phyloP scores from a whole-genome alignment of 2,797 vertebrate genomes.

The Cichlasoma orientale region DNA sequence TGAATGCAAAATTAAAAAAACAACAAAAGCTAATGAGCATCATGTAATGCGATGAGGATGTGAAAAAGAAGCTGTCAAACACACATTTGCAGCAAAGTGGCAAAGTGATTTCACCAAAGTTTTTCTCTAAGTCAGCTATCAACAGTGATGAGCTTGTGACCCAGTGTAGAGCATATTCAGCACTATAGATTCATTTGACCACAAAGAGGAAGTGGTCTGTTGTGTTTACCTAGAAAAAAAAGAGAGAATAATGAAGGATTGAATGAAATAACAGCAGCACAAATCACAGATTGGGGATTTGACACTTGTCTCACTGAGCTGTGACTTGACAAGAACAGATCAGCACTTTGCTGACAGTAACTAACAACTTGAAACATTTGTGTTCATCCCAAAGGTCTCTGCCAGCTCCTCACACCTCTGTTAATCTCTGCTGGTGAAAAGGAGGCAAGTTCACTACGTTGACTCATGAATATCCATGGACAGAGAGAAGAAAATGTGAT shows the following conservation, averaged over 20 bases:
- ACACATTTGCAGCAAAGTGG: conserved; percentile 23
- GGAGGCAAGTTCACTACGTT: conserved; percentile 15
- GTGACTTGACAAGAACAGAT: conserved; percentile 55
- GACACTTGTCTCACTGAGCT: conserved; percentile 38
- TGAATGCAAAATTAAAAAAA: not conserved
- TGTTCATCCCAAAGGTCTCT: conserved; percentile 15
- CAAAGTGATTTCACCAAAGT: not conserved
- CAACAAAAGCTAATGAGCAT: conserved; percentile 59
- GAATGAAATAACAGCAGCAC: conserved; percentile 15
- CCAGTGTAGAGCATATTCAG: not conserved
- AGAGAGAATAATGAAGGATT: not conserved
- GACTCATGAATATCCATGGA: conserved; percentile 36
- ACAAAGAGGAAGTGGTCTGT: not conserved
- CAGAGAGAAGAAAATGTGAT: not conserved
- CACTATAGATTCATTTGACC: not conserved
- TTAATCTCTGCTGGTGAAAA: conserved; percentile 43
- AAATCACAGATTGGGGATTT: conserved; percentile 26
- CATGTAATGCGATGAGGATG: conserved; percentile 64
- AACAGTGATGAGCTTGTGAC: not conserved
- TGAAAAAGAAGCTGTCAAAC: conserved; percentile 38
- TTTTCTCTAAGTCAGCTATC: not conserved
- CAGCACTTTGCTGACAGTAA: conserved; percentile 41
- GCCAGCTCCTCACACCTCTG: conserved; percentile 25
- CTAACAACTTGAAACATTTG: conserved; percentile 20
- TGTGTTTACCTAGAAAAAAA: conserved; percentile 30